Conservation (phyloP, 2,113 vertebrate genomes). For the Hystrix cristata region DNA sequence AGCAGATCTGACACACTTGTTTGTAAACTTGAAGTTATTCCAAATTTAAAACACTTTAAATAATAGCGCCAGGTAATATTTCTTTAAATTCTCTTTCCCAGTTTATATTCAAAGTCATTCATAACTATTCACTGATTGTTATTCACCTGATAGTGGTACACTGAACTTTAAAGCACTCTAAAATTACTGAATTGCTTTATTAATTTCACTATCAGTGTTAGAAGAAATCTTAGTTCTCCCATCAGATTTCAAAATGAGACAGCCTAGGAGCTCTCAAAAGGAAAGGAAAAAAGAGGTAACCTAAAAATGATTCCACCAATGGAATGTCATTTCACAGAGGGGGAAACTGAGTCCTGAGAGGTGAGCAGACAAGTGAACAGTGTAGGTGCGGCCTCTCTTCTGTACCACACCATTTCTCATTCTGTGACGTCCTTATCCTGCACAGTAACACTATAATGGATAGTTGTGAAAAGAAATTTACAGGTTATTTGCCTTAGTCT, state of each 20-base stretch:
- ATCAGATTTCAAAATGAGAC: background rate
- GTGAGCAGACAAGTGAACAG: background rate
- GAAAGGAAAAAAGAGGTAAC: background rate
- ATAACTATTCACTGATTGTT: background rate
- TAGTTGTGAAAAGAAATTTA: background rate
- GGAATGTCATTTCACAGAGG: conserved; percentile 35
- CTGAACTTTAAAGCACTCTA: conserved; percentile 49
- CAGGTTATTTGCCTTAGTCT: conserved; percentile 40
- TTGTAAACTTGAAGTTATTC: conserved; percentile 18
- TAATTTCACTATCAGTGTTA: conserved; percentile 29
- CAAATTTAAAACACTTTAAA: conserved; percentile 59
- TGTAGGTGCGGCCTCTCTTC: background rate
- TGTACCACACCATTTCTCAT: background rate
- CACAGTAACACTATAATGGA: background rate
- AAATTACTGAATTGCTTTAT: conserved; percentile 38
- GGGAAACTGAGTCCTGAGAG: conserved; percentile 15
- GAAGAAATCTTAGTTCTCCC: background rate
- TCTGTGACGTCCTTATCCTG: background rate
- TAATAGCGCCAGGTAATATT: conserved; percentile 15
- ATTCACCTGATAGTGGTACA: background rate
- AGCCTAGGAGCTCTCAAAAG: background rate
- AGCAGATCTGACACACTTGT: background rate
- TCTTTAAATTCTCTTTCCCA: background rate
- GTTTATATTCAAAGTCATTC: background rate
- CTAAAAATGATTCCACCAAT: background rate